Evolutionary conservation across 2,888 invertebrate species (phyloP), one percentile per base, ranked within the genome.

Genomic region (Neoaliturus tenellus): DNA sequence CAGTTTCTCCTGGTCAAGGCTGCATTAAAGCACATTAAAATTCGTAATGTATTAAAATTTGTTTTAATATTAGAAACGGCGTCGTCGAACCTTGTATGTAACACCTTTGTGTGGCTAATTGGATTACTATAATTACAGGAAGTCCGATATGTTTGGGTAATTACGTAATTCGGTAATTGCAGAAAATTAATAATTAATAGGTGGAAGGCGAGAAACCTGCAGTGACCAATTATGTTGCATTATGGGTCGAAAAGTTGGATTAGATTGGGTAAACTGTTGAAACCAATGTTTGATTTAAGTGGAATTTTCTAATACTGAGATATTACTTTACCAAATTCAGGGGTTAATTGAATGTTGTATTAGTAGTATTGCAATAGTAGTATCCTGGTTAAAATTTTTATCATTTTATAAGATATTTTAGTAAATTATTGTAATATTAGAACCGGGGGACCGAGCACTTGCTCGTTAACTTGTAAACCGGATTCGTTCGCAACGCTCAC

Each of bases 131-230:
- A 62, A 62, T 62, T 25, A 62, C 62, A 62, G 62, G 62, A 62
- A 62, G 62, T 62, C 62, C 28, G 62, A 62, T 28, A 62, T 62
- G 62, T 62, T 62, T 62, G 62, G 62, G 62, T 31, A 62, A 62
- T 62, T 62, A 62, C 62, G 62, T 62, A 62, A 62, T 62, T 62
- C 62, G 62, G 62, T 62, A 62, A 62, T 62, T 62, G 62, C 31
- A 62, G 62, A 62, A 62, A 62, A 62, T 62, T 62, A 62, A 62
- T 62, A 28, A 62, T 62, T 62, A 62, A 62, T 62, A n/a, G 62
- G 31, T 31, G 14, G 62, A 62, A 62, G 62, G 62, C 62, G 62
- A 62, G 62, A 62, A 62, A 62, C 62, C 62, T 62, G 62, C 62
- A 62, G 23, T 62, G 62, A 31, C 62, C 62, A 62, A 51, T 62